Conservation (phyloP, 2,113 vertebrate genomes). For the Otocyon megalotis region DNA sequence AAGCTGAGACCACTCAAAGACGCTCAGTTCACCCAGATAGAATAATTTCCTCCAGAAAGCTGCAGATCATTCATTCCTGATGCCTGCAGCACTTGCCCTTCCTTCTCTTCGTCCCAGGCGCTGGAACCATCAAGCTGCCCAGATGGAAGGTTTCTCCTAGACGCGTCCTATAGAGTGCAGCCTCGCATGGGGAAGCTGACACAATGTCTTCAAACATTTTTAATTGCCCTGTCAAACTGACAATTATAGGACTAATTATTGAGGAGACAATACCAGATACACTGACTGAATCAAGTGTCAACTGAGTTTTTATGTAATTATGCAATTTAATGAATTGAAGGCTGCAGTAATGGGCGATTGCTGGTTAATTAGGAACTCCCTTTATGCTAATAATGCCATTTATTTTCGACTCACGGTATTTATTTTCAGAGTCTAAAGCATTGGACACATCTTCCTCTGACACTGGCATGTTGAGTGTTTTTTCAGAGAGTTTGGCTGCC, state of each 20-base stretch:
- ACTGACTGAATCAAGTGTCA: slow-evolving; percentile 87
- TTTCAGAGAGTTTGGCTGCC: slow-evolving; percentile 46
- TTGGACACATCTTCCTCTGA: slow-evolving; percentile 60
- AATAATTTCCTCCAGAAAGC: not conserved
- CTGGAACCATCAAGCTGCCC: not conserved
- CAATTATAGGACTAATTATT: slow-evolving; percentile 91
- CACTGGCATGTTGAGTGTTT: slow-evolving; percentile 57
- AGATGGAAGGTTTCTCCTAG: slow-evolving; percentile 76
- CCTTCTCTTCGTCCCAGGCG: not conserved
- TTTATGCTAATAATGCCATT: slow-evolving; percentile 88
- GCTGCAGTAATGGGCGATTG: slow-evolving; percentile 89
- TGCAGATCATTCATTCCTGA: not conserved
- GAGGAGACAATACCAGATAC: slow-evolving; percentile 89
- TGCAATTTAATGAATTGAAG: slow-evolving; percentile 91
- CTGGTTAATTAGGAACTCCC: slow-evolving; percentile 90
- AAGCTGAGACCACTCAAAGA: slow-evolving; percentile 2
- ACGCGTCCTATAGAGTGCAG: slow-evolving; percentile 69
- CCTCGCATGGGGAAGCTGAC: slow-evolving; percentile 73
- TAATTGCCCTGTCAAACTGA: slow-evolving; percentile 92
- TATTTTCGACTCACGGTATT: slow-evolving; percentile 84
- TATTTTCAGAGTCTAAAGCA: slow-evolving; percentile 78
- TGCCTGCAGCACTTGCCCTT: not conserved
- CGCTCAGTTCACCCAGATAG: not conserved
- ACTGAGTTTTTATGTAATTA: slow-evolving; percentile 89
- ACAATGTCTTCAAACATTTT: slow-evolving; percentile 90